phyloP scores from a whole-genome alignment of 2,888 invertebrate genomes.

The Diarsia dahlii region DNA sequence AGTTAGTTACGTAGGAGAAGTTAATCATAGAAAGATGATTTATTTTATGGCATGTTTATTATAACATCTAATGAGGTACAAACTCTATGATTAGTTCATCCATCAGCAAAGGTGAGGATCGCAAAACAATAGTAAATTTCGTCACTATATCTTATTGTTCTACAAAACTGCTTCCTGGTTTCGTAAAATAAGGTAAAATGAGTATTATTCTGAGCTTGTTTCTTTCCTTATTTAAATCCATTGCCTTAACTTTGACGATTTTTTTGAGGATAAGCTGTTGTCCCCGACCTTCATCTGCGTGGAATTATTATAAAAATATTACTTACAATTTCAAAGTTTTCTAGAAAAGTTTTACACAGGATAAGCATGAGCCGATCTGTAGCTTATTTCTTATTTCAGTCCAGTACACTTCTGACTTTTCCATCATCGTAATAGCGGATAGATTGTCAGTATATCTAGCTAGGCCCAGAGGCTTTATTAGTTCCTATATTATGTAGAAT shows the following conservation, averaged over 20 bases:
- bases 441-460: neutral
- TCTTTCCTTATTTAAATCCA: conserved; percentile 38
- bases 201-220: conserved; percentile 1
- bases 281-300: too few relatives aligned
- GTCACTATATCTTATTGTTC: conserved; percentile 30
- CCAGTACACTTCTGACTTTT: neutral
- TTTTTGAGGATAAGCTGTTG: neutral
- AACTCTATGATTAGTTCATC: conserved; percentile 29
- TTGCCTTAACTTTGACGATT: neutral
- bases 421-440: neutral
- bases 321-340: too few relatives aligned
- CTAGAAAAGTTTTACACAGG: neutral
- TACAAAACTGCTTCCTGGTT: conserved; percentile 44
- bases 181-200: conserved; percentile 27
- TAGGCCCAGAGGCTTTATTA: neutral
- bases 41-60: conserved; percentile 33
- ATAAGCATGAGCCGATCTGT: neutral
- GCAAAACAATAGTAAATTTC: conserved; percentile 48
- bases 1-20: conserved; percentile 40
- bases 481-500: conserved; percentile 1
- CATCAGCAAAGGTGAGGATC: conserved; percentile 30
- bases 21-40: conserved; percentile 29
- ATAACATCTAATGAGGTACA: conserved; percentile 24
- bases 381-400: too few relatives aligned
- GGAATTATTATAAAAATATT: too few relatives aligned